Evolutionary conservation across 2,888 invertebrate genomes (phyloP).

Genomic region (Zeuzera pyrina): DNA sequence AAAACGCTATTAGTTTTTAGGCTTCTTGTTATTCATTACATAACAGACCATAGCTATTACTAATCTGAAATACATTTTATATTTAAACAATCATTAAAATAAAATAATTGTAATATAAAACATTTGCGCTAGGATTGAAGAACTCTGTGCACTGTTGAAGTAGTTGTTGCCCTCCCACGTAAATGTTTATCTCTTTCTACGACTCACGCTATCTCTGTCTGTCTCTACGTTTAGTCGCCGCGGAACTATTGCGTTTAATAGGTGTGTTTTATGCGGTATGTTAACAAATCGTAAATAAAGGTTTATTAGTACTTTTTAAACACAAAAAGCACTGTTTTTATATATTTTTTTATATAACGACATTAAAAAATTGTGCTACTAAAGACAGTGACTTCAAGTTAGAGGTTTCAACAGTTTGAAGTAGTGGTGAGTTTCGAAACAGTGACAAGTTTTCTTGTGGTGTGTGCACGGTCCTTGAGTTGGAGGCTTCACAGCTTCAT

Average conservation of each 20-base stretch:
- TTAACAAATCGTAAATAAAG: slow-evolving; percentile 44
- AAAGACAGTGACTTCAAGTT: background rate
- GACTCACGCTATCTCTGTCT: slow-evolving; percentile 51
- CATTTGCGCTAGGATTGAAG: too few relatives aligned
- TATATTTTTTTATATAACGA: background rate
- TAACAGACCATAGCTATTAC: too few relatives aligned
- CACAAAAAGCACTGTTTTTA: background rate
- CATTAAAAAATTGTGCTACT: background rate
- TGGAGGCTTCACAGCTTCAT: slow-evolving; percentile 57
- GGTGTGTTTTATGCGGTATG: slow-evolving; percentile 44
- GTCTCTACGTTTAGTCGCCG: slow-evolving; percentile 53
- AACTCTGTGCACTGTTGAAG: slow-evolving; percentile 54
- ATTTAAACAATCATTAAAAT: too few relatives aligned
- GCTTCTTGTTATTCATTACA: too few relatives aligned
- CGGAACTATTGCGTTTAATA: slow-evolving; percentile 44
- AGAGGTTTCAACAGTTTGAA: background rate
- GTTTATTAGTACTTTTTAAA: slow-evolving; percentile 21
- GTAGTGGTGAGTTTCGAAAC: slow-evolving; percentile 46
- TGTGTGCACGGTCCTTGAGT: slow-evolving; percentile 55
- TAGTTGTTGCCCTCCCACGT: slow-evolving; percentile 59
- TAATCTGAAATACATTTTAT: too few relatives aligned
- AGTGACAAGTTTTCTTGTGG: slow-evolving; percentile 62
- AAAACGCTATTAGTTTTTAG: too few relatives aligned
- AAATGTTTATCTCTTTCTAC: slow-evolving; percentile 47
- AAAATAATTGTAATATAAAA: too few relatives aligned